phyloP scores from a whole-genome alignment of 37 sponge, comb jelly and placozoan genomes.

The Mnemiopsis leidyi region DNA sequence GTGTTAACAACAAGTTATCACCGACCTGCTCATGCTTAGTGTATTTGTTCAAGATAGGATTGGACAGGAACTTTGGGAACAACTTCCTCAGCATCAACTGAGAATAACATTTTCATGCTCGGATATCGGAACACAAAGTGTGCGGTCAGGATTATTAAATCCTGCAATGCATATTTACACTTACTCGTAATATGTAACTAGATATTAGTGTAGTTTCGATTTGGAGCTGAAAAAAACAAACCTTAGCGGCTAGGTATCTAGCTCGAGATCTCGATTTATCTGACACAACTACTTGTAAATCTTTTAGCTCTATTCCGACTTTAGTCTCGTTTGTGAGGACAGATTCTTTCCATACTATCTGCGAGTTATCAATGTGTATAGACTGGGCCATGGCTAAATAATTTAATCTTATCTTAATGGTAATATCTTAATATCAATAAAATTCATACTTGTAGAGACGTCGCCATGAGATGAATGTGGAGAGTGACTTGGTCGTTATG shows the following conservation, averaged over 20 bases:
- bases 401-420: too few species aligned
- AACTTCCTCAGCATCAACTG: conserved; percentile 22
- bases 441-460: background rate
- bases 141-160: too few species aligned
- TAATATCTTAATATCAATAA: background rate
- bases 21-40: background rate
- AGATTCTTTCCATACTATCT: conserved; percentile 25
- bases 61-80: background rate
- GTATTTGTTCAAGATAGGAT: conserved; percentile 29
- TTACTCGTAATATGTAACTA: too few species aligned
- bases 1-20: too few species aligned
- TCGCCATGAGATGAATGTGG: background rate
- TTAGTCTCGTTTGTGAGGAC: background rate
- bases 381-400: too few species aligned
- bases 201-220: too few species aligned
- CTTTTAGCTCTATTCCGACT: background rate
- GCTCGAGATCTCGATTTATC: background rate
- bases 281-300: background rate
- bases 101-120: too few species aligned
- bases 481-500: too few species aligned
- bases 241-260: background rate
- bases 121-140: too few species aligned
- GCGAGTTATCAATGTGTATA: too few species aligned
- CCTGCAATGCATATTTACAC: too few species aligned
- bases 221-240: too few species aligned